A percentile compares a stretch with the other conserved stretches of the same genome.
Conservation (phyloP, 2,888 invertebrate genomes). For the Cephus pygmeus region DNA sequence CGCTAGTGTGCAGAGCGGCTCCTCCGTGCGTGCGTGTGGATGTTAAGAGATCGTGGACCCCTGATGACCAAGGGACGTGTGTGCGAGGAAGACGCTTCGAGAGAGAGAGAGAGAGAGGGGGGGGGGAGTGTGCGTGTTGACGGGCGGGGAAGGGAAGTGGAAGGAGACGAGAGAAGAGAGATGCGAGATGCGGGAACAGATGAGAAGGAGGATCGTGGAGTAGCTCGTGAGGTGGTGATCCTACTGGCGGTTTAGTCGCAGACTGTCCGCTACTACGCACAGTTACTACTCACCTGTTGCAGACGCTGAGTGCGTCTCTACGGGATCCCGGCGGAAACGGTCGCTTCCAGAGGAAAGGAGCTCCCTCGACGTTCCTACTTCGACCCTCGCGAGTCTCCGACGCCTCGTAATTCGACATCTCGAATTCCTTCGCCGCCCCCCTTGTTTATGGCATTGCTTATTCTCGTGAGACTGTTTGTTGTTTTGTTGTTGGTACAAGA, state of each 20-base stretch:
- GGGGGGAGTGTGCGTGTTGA: neutral
- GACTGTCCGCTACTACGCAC: constrained; percentile 57
- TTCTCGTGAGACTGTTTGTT: no score
- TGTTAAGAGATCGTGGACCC: no score
- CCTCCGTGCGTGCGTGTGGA: no score
- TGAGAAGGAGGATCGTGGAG: constrained; percentile 4
- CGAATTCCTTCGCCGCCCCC: no score
- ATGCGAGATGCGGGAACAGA: neutral
- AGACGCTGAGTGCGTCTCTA: constrained; percentile 7
- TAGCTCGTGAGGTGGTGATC: constrained; percentile 22
- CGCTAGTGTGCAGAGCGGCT: no score
- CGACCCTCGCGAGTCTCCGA: constrained; percentile 40
- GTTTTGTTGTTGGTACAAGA: no score
- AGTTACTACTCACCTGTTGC: constrained; percentile 55
- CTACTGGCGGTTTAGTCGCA: constrained; percentile 51
- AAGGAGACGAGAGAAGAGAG: neutral
- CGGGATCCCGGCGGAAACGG: constrained; percentile 16
- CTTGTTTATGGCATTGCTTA: no score
- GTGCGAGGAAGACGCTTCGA: neutral
- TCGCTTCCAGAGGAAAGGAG: constrained; percentile 38
- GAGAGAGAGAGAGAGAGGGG: neutral
- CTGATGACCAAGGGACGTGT: neutral
- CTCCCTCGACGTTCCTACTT: constrained; percentile 42
- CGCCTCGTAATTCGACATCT: constrained; percentile 6
- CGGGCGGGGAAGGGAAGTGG: neutral